These are phyloP conservation scores for Elmis aenea DNA, from an alignment of 2,888 invertebrate genomes.

Conservation along the genomic window DNA sequence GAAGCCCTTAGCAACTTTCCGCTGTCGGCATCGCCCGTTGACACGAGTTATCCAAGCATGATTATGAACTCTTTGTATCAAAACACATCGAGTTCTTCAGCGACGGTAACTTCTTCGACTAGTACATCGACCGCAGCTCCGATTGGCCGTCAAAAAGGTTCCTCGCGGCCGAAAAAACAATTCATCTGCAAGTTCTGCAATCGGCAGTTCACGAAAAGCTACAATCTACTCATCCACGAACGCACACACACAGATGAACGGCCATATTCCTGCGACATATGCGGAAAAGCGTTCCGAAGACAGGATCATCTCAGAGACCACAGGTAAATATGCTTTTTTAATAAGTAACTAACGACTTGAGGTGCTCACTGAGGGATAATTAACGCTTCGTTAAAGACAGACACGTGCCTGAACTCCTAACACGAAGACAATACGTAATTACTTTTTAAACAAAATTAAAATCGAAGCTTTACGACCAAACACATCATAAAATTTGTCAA, in stretches of 20 bases:
- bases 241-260: slow-evolving; percentile 96
- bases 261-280: slow-evolving; percentile 96
- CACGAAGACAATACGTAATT: too few relatives aligned
- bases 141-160: slow-evolving; percentile 27
- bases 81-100: slow-evolving; percentile 52
- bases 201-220: slow-evolving; percentile 96
- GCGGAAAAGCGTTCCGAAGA: slow-evolving; percentile 93
- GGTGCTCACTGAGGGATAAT: too few relatives aligned
- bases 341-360: too few relatives aligned
- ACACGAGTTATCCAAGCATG: slow-evolving; percentile 65
- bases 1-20: slow-evolving; percentile 56
- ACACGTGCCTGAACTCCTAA: slow-evolving; percentile 10
- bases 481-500: slow-evolving; percentile 20
- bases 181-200: slow-evolving; percentile 98
- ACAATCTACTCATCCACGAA: slow-evolving; percentile 95
- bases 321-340: slow-evolving; percentile 58
- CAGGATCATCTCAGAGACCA: slow-evolving; percentile 94
- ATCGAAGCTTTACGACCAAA: slow-evolving; percentile 14
- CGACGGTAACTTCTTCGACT: slow-evolving; percentile 49
- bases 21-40: slow-evolving; percentile 54
- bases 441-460: slow-evolving; percentile 10
- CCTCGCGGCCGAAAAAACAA: slow-evolving; percentile 91
- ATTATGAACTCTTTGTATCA: slow-evolving; percentile 66
- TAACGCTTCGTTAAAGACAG: slow-evolving; percentile 1
- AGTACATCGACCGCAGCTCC: slow-evolving; percentile 44